Percentiles rank a stretch among this genome's conserved stretches.
phyloP scores from a whole-genome alignment of 2,797 vertebrate species.

The Argya squamiceps region DNA sequence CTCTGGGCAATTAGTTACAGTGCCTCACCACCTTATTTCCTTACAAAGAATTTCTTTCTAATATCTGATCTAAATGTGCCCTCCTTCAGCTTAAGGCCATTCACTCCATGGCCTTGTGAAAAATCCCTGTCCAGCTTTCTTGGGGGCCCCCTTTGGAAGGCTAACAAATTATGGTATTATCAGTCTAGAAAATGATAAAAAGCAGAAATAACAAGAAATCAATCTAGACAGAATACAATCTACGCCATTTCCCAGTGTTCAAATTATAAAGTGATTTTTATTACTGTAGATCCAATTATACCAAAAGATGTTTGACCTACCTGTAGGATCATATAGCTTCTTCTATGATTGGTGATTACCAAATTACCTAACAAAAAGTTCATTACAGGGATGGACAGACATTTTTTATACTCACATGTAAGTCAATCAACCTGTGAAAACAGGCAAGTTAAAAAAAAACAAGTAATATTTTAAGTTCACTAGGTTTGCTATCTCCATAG shows the following conservation, averaged over 20 bases:
- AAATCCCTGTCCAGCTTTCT: not conserved
- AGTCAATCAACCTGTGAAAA: not conserved
- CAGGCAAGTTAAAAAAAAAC: not conserved
- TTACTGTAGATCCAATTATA: not conserved
- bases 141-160: not conserved
- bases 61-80: not conserved
- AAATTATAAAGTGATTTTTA: not conserved
- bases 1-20: not conserved
- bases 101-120: not conserved
- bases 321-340: not conserved
- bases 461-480: not conserved
- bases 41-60: not conserved
- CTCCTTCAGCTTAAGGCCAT: not conserved
- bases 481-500: not conserved
- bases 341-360: not conserved
- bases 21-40: not conserved
- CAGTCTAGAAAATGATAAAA: not conserved
- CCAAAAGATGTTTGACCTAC: not conserved
- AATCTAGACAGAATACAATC: not conserved
- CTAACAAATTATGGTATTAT: not conserved
- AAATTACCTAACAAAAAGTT: not conserved
- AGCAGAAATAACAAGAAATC: not conserved
- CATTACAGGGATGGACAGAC: not conserved
- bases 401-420: not conserved
- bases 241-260: conserved; percentile 3